Base-by-base conservation (phyloP, 2,113 vertebrate species). In the Ancistrus triradiatus region DNA sequence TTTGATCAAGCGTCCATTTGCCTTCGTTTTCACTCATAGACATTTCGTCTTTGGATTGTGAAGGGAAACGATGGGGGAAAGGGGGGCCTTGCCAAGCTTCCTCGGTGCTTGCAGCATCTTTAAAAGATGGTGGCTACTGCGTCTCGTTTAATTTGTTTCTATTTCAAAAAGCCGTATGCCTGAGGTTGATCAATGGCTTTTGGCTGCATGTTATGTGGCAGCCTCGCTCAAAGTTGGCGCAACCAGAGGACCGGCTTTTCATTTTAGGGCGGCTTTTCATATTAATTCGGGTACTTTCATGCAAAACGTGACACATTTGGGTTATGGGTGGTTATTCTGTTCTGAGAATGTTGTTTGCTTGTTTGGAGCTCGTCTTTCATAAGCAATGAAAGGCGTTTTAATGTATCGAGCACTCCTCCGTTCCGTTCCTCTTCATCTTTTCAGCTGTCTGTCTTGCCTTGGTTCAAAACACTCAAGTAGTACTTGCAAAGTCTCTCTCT, bases 401-500 rank as follows among this genome's bases (percentile, higher is more conserved):
- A 51, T 51, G 68, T 14, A 27, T 50, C 22, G 9, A 19, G 17
- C 15, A 24, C 24, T 8, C 18, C 49, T 59, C 51, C 21, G 37
- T 48, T 37, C 43, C 25, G 50, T 40, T 51, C 17, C 14, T 35
- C 51, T 11, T 14, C 52, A 25, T 58, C 31, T 31, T 37, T 52
- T 74, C 56, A 68, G 11, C 49, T 76, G 67, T 63, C 52, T 44
- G 33, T 59, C 9, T 68, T 49, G 4, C 14, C 61, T 60, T 63
- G 33, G 11, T 22, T 56, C 18, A 33, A 63, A 68, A 47, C 52
- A 15, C 55, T 68, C 19, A 8, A 65, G 71, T 57, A 15, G 53
- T 43, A 17, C 52, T 48, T 63, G 47, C 60, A 35, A 52, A 62
- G 57, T 66, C 58, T 15, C 58, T 55, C 37, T 66, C 51, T 10